phyloP scores from a whole-genome alignment of 1,140 invertebrate species.

The Dreissena rostriformis region DNA sequence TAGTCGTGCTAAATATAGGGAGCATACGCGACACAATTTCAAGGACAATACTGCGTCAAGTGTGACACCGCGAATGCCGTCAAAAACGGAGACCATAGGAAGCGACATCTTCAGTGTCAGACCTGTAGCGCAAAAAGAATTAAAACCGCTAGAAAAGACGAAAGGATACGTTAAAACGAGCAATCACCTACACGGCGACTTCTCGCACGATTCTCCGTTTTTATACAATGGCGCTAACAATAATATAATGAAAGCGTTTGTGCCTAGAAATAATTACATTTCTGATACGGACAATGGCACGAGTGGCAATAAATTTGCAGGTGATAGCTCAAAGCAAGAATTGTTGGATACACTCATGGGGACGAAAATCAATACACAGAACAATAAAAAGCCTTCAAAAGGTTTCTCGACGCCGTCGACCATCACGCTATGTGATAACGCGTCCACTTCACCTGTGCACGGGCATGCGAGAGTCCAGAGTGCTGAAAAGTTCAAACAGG shows the following conservation, averaged over 20 bases:
- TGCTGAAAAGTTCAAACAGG: constrained; percentile 8
- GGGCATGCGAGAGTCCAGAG: constrained; percentile 1
- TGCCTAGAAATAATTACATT: constrained; percentile 28
- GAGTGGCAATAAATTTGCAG: constrained; percentile 57
- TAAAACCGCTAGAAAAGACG: constrained; percentile 69
- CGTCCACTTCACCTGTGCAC: background rate
- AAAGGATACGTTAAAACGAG: constrained; percentile 11
- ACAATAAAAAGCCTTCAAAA: constrained; percentile 53
- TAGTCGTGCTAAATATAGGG: constrained; percentile 32
- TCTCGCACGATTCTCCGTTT: constrained; percentile 1
- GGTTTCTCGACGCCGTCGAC: constrained; percentile 50
- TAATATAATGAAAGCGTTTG: constrained; percentile 21
- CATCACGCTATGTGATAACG: constrained; percentile 56
- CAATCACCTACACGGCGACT: constrained; percentile 10
- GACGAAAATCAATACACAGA: constrained; percentile 58
- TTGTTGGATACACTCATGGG: constrained; percentile 61
- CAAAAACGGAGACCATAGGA: constrained; percentile 42
- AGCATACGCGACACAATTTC: constrained; percentile 21
- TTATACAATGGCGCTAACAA: constrained; percentile 8
- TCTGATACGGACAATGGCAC: constrained; percentile 58
- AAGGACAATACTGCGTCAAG: constrained; percentile 28
- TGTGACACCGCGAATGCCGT: constrained; percentile 17
- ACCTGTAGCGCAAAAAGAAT: constrained; percentile 54
- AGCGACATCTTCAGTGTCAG: constrained; percentile 58
- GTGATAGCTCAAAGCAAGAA: constrained; percentile 60